These are phyloP conservation scores for Zoanthus sansibaricus DNA, from an alignment of 92 coral and sea anemone species.

Conservation along the genomic window DNA sequence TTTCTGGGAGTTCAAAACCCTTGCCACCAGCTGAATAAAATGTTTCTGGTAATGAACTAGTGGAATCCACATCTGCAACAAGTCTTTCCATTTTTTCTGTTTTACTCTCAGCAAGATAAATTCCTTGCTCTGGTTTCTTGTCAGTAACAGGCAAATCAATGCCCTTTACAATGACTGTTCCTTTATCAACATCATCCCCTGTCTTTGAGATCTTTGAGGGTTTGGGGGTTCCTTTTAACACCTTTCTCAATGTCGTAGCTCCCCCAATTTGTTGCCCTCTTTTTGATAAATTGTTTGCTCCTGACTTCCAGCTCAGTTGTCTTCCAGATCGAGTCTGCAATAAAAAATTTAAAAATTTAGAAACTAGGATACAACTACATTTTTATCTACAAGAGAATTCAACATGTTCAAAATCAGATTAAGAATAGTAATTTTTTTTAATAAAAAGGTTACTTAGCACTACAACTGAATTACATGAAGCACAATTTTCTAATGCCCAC, in stretches of 20 bases:
- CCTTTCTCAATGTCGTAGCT: background rate
- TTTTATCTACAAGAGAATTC: too few species aligned
- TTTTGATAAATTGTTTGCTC: constrained; percentile 13
- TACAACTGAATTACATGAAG: too few species aligned
- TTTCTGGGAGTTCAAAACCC: constrained; percentile 56
- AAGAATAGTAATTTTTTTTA: too few species aligned
- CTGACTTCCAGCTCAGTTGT: constrained; percentile 36
- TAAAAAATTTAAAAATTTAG: background rate
- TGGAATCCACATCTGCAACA: constrained; percentile 25
- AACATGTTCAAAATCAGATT: too few species aligned
- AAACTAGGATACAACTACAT: background rate
- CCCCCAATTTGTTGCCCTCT: background rate
- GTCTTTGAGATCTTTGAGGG: background rate
- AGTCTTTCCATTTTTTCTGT: constrained; percentile 56
- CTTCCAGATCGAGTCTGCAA: constrained; percentile 81
- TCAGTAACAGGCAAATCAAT: constrained; percentile 4
- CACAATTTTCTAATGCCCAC: too few species aligned
- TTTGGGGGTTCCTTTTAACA: background rate
- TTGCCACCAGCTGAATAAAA: constrained; percentile 45
- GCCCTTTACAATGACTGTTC: background rate
- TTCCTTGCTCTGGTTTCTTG: constrained; percentile 25
- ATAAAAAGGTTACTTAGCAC: too few species aligned
- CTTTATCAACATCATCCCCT: constrained; percentile 17
- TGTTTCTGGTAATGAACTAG: constrained; percentile 27
- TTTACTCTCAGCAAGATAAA: background rate